Evolutionary conservation across 2,888 invertebrate genomes (phyloP).

Genomic region (Eupithecia insigniata): DNA sequence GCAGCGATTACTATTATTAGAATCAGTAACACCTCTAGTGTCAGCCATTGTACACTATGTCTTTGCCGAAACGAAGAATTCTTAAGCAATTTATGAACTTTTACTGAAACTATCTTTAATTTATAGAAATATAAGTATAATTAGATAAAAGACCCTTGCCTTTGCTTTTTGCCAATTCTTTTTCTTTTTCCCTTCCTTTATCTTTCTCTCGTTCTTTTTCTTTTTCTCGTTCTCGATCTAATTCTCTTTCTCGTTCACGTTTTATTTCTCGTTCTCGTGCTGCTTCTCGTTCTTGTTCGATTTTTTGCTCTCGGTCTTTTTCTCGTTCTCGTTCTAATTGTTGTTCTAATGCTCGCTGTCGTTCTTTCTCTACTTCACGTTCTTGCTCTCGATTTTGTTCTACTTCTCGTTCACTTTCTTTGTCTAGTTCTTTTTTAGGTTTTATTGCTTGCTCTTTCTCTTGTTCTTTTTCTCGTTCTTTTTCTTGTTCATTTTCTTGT

Average conservation of each 20-base stretch:
- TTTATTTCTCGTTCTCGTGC: background rate
- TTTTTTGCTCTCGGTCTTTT: background rate
- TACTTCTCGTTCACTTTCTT: background rate
- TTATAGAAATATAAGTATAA: too few species aligned
- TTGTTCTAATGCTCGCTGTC: background rate
- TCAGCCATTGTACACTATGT: too few species aligned
- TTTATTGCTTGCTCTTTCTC: too few species aligned
- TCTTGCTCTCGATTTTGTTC: background rate
- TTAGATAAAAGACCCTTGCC: background rate
- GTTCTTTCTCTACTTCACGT: background rate
- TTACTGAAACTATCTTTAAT: too few species aligned
- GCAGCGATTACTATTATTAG: too few species aligned
- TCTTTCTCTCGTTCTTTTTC: slow-evolving; percentile 48
- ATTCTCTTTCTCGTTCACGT: background rate
- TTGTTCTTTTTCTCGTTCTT: background rate
- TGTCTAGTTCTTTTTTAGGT: background rate
- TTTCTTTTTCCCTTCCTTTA: background rate
- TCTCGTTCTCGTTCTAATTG: background rate
- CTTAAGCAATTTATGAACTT: too few species aligned
- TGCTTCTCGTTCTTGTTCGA: background rate
- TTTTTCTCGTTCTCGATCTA: background rate
- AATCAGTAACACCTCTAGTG: too few species aligned
- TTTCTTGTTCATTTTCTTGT: background rate
- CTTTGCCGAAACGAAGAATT: too few species aligned
- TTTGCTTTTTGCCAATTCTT: background rate